These are phyloP conservation scores for Dysmachus trigonus DNA, from an alignment of 2,888 invertebrate genomes.

Conservation along the genomic window DNA sequence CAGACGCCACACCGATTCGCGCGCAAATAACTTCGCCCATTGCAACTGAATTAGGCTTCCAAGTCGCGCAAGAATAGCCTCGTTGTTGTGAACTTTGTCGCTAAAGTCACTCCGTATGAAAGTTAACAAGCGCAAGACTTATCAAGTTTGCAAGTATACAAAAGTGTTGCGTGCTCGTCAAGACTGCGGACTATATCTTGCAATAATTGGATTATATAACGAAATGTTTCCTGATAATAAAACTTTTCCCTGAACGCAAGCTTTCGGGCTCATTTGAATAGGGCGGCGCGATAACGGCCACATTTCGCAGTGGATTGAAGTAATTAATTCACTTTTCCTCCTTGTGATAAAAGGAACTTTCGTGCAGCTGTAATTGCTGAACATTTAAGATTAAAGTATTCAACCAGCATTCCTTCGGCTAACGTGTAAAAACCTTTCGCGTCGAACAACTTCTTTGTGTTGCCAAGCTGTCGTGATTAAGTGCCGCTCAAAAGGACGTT, in stretches of 20 bases:
- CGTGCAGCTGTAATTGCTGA: slow-evolving; percentile 32
- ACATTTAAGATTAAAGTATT: slow-evolving; percentile 38
- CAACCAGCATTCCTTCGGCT: background rate
- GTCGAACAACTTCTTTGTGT: background rate
- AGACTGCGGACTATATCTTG: slow-evolving; percentile 44
- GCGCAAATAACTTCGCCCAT: too few species aligned
- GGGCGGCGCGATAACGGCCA: slow-evolving; percentile 19
- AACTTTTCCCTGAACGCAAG: slow-evolving; percentile 28
- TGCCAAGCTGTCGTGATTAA: slow-evolving; percentile 11
- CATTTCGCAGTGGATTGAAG: slow-evolving; percentile 37
- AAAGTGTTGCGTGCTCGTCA: slow-evolving; percentile 39
- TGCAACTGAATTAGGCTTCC: background rate
- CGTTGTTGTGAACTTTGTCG: slow-evolving; percentile 18
- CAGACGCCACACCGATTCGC: too few species aligned
- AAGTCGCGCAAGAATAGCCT: background rate
- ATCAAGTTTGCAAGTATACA: slow-evolving; percentile 5
- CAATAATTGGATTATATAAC: slow-evolving; percentile 49
- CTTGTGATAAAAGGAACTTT: slow-evolving; percentile 38
- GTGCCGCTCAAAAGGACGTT: slow-evolving; percentile 15
- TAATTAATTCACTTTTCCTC: slow-evolving; percentile 39
- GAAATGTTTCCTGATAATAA: slow-evolving; percentile 47
- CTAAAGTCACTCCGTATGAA: background rate
- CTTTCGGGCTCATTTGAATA: slow-evolving; percentile 36
- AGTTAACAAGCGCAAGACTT: slow-evolving; percentile 15
- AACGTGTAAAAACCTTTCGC: slow-evolving; percentile 1